Percentiles rank a stretch among this genome's conserved stretches.
Evolutionary conservation across 1,140 invertebrate species (phyloP).

Genomic region (Branchinecta lindahli): DNA sequence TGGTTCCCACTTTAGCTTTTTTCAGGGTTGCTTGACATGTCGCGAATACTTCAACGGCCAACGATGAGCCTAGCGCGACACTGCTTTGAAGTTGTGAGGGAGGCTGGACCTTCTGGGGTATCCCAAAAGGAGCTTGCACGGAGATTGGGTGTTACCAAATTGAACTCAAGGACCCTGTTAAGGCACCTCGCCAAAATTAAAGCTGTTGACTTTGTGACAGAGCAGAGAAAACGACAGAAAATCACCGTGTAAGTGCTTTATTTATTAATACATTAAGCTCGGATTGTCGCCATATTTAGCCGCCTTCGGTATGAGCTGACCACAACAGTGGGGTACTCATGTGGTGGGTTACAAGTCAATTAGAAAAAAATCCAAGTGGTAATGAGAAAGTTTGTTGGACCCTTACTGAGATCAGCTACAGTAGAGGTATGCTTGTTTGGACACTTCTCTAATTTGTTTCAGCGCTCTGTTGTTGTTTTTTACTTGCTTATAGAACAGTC

Average conservation of each 20-base stretch:
- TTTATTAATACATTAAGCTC: no score
- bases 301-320: no score
- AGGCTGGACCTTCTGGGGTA: slow-evolving; percentile 33
- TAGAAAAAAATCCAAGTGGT: no score
- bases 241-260: slow-evolving; percentile 11
- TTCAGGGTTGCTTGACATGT: slow-evolving; percentile 11
- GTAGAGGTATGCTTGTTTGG: no score
- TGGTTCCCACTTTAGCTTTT: neutral
- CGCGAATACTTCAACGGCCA: neutral
- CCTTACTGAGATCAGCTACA: no score
- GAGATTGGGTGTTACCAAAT: slow-evolving; percentile 35
- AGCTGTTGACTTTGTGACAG: slow-evolving; percentile 28
- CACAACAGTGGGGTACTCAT: no score
- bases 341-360: no score
- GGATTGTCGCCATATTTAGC: no score
- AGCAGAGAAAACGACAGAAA: slow-evolving; percentile 24
- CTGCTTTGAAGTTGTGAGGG: slow-evolving; percentile 34
- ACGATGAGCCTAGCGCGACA: slow-evolving; percentile 32
- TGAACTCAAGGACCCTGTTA: slow-evolving; percentile 36
- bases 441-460: no score
- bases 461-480: no score
- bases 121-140: slow-evolving; percentile 34
- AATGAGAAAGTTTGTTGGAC: no score
- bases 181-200: slow-evolving; percentile 28
- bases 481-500: no score